A percentile compares a stretch with the other conserved stretches of the same genome.
These are phyloP conservation scores for Ischnura elegans DNA, from an alignment of 2,888 invertebrate species.

Conservation along the genomic window DNA sequence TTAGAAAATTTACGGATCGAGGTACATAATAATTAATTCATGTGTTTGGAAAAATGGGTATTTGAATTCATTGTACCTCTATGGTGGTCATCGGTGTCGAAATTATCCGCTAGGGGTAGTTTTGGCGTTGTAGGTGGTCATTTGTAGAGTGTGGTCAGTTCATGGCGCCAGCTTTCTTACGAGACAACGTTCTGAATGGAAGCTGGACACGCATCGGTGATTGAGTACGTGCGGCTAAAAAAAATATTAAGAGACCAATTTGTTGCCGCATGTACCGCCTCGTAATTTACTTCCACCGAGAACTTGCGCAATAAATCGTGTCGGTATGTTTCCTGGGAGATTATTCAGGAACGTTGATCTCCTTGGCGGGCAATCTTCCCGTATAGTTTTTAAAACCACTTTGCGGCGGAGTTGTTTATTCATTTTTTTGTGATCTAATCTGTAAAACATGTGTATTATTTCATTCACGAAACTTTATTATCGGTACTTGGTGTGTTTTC, in stretches of 20 bases:
- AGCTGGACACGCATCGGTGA: background rate
- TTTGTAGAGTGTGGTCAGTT: background rate
- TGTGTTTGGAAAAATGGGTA: too few relatives aligned
- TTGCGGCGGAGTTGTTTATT: too few relatives aligned
- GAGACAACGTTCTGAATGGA: background rate
- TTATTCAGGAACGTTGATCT: background rate
- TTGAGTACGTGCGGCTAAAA: background rate
- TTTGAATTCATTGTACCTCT: too few relatives aligned
- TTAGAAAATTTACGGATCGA: too few relatives aligned
- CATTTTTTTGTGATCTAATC: too few relatives aligned
- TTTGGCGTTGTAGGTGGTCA: background rate
- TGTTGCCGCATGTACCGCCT: background rate
- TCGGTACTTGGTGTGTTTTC: too few relatives aligned
- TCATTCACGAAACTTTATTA: too few relatives aligned
- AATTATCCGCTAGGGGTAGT: background rate
- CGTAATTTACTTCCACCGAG: background rate
- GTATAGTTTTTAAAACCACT: too few relatives aligned
- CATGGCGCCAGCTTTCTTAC: background rate
- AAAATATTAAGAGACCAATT: background rate
- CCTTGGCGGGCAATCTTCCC: background rate
- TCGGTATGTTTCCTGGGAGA: background rate
- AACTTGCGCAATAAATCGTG: background rate
- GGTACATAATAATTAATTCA: too few relatives aligned
- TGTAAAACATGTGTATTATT: too few relatives aligned
- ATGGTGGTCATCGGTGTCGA: background rate